Evolutionary conservation across 2,888 invertebrate species (phyloP).

Genomic region (Brachynemurus nebulosus): DNA sequence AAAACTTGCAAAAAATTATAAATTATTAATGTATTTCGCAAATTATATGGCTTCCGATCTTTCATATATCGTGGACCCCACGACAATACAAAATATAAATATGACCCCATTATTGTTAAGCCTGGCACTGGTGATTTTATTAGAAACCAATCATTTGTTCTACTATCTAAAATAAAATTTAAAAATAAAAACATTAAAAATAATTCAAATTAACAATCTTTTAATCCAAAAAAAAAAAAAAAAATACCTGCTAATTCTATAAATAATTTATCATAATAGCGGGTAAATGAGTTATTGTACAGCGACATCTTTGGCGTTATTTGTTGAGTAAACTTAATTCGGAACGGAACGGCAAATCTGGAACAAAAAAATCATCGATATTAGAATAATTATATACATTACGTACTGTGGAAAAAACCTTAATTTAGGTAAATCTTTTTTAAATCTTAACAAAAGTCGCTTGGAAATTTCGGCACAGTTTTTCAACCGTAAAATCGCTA

Average conservation of each 20-base stretch:
- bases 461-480: no score
- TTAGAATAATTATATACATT: no score
- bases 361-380: no score
- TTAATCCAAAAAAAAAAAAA: constrained; percentile 2
- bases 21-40: constrained; percentile 61
- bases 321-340: no score
- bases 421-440: no score
- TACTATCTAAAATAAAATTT: constrained; percentile 38
- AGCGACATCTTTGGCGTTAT: constrained; percentile 40
- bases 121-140: constrained; percentile 58
- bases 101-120: constrained; percentile 47
- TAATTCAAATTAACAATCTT: neutral
- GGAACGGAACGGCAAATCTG: no score
- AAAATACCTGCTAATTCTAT: constrained; percentile 50
- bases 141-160: constrained; percentile 55
- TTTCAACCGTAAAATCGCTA: no score
- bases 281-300: constrained; percentile 45
- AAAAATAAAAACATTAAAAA: neutral
- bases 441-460: no score
- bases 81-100: constrained; percentile 55
- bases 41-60: constrained; percentile 67
- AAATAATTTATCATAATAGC: constrained; percentile 48
- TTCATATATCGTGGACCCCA: constrained; percentile 83
- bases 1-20: constrained; percentile 85
- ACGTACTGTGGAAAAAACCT: no score